These are phyloP conservation scores for Crepidodera aurea DNA, from an alignment of 2,888 invertebrate genomes.

Conservation along the genomic window DNA sequence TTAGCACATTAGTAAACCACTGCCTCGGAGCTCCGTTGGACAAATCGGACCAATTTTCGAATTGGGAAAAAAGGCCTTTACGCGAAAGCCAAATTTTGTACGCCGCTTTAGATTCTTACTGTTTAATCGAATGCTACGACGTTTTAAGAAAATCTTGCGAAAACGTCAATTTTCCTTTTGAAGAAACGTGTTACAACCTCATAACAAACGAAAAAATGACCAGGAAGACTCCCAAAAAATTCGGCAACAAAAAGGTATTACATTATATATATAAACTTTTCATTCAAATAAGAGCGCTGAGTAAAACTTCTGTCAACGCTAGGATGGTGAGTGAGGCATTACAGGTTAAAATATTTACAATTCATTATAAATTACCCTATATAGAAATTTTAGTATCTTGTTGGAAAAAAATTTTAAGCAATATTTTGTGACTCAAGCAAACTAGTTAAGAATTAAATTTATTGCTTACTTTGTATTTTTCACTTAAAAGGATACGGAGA, in stretches of 20 bases:
- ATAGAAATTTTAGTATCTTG: too few relatives aligned
- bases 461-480: too few relatives aligned
- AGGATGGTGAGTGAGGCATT: too few relatives aligned
- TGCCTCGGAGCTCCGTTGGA: constrained; percentile 80
- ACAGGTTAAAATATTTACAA: too few relatives aligned
- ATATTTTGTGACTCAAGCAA: too few relatives aligned
- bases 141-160: constrained; percentile 65
- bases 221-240: constrained; percentile 58
- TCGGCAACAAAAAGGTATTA: constrained; percentile 53
- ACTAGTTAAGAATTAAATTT: too few relatives aligned
- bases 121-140: constrained; percentile 77
- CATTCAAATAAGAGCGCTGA: too few relatives aligned
- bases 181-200: constrained; percentile 69
- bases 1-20: constrained; percentile 77
- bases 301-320: too few relatives aligned
- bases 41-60: constrained; percentile 91
- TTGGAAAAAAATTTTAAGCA: too few relatives aligned
- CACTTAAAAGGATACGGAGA: too few relatives aligned
- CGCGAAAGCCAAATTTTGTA: constrained; percentile 80
- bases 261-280: too few relatives aligned
- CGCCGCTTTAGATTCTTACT: constrained; percentile 89
- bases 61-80: constrained; percentile 88
- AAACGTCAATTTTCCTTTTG: constrained; percentile 67
- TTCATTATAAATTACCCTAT: too few relatives aligned
- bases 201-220: constrained; percentile 65